These are phyloP conservation scores for Amblyraja radiata DNA, from an alignment of 2,797 vertebrate species.

Conservation along the genomic window DNA sequence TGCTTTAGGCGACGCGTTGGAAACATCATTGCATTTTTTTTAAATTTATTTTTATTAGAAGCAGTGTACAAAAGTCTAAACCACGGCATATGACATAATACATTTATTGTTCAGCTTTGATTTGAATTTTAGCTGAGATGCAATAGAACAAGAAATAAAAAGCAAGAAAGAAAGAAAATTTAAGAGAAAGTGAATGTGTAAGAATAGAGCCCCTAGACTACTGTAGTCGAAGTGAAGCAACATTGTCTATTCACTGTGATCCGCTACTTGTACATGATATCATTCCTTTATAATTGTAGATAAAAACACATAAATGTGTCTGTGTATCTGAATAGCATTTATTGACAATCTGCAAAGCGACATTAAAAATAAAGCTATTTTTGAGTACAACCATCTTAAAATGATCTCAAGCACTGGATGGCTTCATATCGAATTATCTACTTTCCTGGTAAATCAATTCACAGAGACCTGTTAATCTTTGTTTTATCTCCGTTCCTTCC, in stretches of 20 bases:
- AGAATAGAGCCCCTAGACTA: no score
- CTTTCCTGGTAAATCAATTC: not conserved
- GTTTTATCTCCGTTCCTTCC: not conserved
- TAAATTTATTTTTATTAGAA: no score
- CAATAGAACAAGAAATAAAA: no score
- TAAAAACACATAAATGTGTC: not conserved
- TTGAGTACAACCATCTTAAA: not conserved
- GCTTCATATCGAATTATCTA: not conserved
- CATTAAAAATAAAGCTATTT: not conserved
- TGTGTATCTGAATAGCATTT: not conserved
- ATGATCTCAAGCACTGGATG: not conserved
- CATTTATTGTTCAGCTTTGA: no score
- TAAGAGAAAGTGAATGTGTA: no score
- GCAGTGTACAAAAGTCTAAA: no score
- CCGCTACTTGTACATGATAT: not conserved
- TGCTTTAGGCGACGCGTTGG: no score
- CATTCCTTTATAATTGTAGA: not conserved
- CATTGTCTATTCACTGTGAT: not conserved
- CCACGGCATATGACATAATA: no score
- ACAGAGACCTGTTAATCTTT: constrained; percentile 3
- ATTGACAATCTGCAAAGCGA: not conserved
- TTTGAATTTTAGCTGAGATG: no score
- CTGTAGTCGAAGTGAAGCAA: no score
- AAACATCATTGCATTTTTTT: not conserved
- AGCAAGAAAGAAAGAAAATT: no score